Evolutionary conservation across 2,888 invertebrate genomes (phyloP).

Genomic region (Dasypogon diadema): DNA sequence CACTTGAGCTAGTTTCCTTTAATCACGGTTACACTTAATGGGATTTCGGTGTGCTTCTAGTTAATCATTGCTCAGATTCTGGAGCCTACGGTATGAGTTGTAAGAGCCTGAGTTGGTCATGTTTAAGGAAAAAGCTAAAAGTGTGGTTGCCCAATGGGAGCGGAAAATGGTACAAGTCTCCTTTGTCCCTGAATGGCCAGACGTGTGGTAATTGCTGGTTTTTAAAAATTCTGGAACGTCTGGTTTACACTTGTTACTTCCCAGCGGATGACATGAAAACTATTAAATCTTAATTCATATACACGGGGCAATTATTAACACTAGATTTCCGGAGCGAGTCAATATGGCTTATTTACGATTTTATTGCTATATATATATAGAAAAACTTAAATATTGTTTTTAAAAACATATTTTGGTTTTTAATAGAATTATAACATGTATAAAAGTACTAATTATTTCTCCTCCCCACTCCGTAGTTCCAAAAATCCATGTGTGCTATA

Average conservation of each 20-base stretch:
- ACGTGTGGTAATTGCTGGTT: too few species aligned
- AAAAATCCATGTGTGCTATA: constrained; percentile 7
- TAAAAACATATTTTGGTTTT: constrained; percentile 6
- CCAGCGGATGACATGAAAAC: too few species aligned
- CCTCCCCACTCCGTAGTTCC: constrained; percentile 2
- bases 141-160: not conserved
- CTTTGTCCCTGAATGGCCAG: not conserved
- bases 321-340: constrained; percentile 30
- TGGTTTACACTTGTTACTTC: too few species aligned
- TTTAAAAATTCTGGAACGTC: too few species aligned
- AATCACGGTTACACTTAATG: constrained; percentile 31
- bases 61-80: constrained; percentile 20
- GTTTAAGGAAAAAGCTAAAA: not conserved
- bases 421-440: constrained; percentile 17
- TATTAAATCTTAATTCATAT: too few species aligned
- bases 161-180: not conserved
- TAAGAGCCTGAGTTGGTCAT: not conserved
- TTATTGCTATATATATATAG: constrained; percentile 20
- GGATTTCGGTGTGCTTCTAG: constrained; percentile 35
- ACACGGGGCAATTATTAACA: too few species aligned
- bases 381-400: not conserved
- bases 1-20: constrained; percentile 22
- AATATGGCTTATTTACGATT: constrained; percentile 30
- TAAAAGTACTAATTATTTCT: constrained; percentile 2
- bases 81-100: not conserved